Evolutionary conservation across 1,140 invertebrate species (phyloP), one percentile per base, ranked within the genome.

Genomic region (Bombus balteatus): DNA sequence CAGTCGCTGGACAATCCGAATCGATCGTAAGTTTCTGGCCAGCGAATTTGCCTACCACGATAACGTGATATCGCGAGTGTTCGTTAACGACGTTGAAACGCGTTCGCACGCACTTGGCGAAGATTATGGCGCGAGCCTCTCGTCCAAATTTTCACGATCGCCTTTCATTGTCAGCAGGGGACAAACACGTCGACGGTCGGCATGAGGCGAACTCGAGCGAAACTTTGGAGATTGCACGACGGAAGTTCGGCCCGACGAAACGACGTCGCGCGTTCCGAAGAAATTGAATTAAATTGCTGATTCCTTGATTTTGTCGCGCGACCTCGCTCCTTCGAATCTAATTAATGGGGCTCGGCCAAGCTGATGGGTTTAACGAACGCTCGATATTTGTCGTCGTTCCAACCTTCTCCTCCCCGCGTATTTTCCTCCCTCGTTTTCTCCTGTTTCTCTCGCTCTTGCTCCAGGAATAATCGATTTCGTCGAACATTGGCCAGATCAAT

Each of bases 211-310:
- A 78, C 81, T 88, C 71, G n/a, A 71, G 37, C 65, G 77, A 85
- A 90, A 90, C 70, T 90, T 90, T 84, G 66, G 43, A 78, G 72
- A 83, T 89, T 77, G 89, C 71, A 32, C 62, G 78, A 34, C 65
- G 57, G 18, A 82, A 89, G 37, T 74, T 85, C 32, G 32, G 28
- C 12, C 18, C 43, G 28, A 57, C 41, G 53, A 32, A 47, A 75
- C 62, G 25, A 34, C 68, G 68, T 41, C 18, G 53, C 22, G 34
- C 34, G 22, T 57, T 22, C 66, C 22, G 22, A 59, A 78, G 83
- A 77, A 81, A 87, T 89, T 68, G 66, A 89, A 89, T 89, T 82
- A 87, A 89, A 78, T 86, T n/a, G 80, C 88, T 83, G 88, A 89
- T 86, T 87, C 66, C 81, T 81, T 86, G 75, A 89, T 87, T 81